Percentiles rank a stretch among this genome's conserved stretches.
These are phyloP conservation scores for Diachasmimorpha longicaudata DNA, from an alignment of 1,140 invertebrate species.

Conservation along the genomic window DNA sequence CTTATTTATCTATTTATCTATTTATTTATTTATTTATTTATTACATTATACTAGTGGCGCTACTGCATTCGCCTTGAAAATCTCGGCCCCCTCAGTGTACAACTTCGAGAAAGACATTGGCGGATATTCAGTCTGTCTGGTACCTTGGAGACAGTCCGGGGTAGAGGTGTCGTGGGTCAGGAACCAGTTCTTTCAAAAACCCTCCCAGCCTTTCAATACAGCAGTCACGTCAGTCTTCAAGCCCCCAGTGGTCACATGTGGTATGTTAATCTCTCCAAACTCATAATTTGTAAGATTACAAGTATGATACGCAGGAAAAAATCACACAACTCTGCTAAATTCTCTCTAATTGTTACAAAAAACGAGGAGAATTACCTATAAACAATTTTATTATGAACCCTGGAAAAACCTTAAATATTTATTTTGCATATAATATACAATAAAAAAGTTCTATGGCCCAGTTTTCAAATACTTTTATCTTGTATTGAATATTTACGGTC, in stretches of 20 bases:
- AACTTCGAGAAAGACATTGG: conserved; percentile 95
- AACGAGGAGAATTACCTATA: no score
- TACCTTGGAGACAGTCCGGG: conserved; percentile 92
- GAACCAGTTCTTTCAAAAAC: conserved; percentile 88
- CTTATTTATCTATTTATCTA: no score
- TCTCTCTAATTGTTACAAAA: no score
- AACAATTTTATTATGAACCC: no score
- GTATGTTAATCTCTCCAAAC: conserved; percentile 62
- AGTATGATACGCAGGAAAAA: no score
- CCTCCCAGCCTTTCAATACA: conserved; percentile 96
- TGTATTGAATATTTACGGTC: no score
- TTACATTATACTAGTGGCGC: conserved; percentile 76
- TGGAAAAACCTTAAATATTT: no score
- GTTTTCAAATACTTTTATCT: no score
- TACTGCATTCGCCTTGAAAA: conserved; percentile 97
- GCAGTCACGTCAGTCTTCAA: conserved; percentile 94
- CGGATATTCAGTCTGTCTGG: conserved; percentile 94
- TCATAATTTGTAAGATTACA: neutral
- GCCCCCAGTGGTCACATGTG: conserved; percentile 99
- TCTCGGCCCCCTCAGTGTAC: conserved; percentile 85
- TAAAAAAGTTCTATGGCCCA: no score
- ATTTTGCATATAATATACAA: no score
- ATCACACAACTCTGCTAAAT: no score
- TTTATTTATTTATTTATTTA: conserved; percentile 10
- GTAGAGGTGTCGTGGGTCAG: conserved; percentile 93